Conservation (phyloP, 1,140 invertebrate genomes). For the Drosophila pandora region DNA sequence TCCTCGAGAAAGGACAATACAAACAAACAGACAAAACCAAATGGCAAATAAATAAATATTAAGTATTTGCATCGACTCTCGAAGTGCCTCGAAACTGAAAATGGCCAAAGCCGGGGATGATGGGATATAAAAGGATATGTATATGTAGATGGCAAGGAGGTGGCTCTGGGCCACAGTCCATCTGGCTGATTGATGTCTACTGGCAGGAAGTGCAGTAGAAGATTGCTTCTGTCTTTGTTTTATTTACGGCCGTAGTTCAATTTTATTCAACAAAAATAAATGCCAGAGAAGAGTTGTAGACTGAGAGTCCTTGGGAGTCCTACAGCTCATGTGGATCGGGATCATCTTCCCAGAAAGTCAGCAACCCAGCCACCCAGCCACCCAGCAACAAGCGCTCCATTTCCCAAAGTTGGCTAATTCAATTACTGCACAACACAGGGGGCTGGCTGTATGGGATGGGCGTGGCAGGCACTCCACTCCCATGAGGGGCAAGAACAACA, state of each 20-base stretch:
- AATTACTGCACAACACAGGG: slow-evolving; percentile 60
- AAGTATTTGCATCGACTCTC: slow-evolving; percentile 68
- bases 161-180: slow-evolving; percentile 8
- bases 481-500: slow-evolving; percentile 39
- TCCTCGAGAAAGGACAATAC: slow-evolving; percentile 9
- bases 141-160: background rate
- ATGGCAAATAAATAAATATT: slow-evolving; percentile 78
- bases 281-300: background rate
- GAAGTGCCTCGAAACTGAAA: slow-evolving; percentile 31
- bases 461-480: slow-evolving; percentile 7
- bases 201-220: slow-evolving; percentile 17
- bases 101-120: slow-evolving; percentile 12
- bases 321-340: no score
- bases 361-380: background rate
- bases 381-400: slow-evolving; percentile 1
- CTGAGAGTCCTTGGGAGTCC: no score
- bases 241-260: background rate
- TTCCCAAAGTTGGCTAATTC: slow-evolving; percentile 60
- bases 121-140: background rate
- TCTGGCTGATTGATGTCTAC: slow-evolving; percentile 20
- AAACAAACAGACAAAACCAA: slow-evolving; percentile 41
- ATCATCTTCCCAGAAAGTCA: no score
- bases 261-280: background rate
- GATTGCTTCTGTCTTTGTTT: slow-evolving; percentile 12
- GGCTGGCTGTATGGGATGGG: background rate